phyloP scores from a whole-genome alignment of 2,888 invertebrate genomes.

The Erebia ligea region DNA sequence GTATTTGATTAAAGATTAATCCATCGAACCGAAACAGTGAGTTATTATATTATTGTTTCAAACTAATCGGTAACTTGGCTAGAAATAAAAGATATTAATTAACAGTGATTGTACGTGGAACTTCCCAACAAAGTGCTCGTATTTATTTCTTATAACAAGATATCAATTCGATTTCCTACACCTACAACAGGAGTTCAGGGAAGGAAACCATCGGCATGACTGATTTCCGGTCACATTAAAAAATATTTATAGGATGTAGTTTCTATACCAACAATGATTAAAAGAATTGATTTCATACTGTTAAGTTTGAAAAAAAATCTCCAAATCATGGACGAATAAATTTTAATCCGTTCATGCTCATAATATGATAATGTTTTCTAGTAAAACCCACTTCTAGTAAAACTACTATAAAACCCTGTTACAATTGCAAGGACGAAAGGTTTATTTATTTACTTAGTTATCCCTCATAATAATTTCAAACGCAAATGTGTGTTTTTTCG shows the following conservation, averaged over 20 bases:
- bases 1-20: no score
- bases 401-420: no score
- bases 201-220: slow-evolving; percentile 56
- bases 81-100: neutral
- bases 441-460: no score
- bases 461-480: no score
- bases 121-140: neutral
- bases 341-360: no score
- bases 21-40: no score
- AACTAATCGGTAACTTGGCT: neutral
- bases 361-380: no score
- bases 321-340: no score
- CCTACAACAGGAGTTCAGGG: slow-evolving; percentile 41
- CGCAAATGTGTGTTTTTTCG: no score
- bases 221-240: slow-evolving; percentile 56
- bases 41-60: neutral
- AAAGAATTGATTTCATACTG: neutral
- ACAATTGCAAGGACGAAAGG: no score
- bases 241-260: slow-evolving; percentile 37
- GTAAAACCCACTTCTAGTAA: no score
- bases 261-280: neutral
- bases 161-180: slow-evolving; percentile 41
- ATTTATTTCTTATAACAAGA: neutral
- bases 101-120: neutral
- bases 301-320: no score